phyloP scores from a whole-genome alignment of 2,888 invertebrate species.

The Pristionchus fissidentatus region DNA sequence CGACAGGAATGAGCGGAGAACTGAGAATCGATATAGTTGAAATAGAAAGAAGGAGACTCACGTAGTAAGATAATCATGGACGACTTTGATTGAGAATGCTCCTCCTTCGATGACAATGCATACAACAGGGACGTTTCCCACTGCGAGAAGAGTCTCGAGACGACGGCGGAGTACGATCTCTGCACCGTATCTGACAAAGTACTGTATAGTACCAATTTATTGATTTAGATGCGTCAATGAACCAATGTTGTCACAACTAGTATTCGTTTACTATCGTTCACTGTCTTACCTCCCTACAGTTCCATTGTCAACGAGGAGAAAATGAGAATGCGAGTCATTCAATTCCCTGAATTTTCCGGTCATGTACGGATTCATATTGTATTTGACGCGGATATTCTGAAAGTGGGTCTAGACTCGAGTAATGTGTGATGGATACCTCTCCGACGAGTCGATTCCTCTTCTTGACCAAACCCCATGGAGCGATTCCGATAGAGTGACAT shows the following conservation, averaged over 20 bases:
- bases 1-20: constrained; percentile 84
- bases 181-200: constrained; percentile 77
- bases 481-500: constrained; percentile 91
- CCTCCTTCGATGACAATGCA: constrained; percentile 98
- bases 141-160: constrained; percentile 86
- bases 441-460: constrained; percentile 82
- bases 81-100: constrained; percentile 94
- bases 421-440: constrained; percentile 43
- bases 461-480: constrained; percentile 98
- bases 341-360: constrained; percentile 87
- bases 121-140: constrained; percentile 82
- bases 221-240: background rate
- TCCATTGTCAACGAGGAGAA: constrained; percentile 96
- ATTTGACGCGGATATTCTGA: constrained; percentile 68
- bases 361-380: constrained; percentile 71
- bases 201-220: background rate
- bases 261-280: too few species aligned
- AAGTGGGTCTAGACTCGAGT: background rate
- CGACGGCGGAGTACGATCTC: constrained; percentile 93
- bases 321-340: constrained; percentile 97
- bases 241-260: too few species aligned
- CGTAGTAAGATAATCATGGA: constrained; percentile 92
- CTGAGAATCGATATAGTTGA: constrained; percentile 46
- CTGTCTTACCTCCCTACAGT: constrained; percentile 84
- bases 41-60: constrained; percentile 23